Evolutionary conservation across 64 coral and sea anemone genomes (phyloP).

Genomic region (Trachythela sp.): DNA sequence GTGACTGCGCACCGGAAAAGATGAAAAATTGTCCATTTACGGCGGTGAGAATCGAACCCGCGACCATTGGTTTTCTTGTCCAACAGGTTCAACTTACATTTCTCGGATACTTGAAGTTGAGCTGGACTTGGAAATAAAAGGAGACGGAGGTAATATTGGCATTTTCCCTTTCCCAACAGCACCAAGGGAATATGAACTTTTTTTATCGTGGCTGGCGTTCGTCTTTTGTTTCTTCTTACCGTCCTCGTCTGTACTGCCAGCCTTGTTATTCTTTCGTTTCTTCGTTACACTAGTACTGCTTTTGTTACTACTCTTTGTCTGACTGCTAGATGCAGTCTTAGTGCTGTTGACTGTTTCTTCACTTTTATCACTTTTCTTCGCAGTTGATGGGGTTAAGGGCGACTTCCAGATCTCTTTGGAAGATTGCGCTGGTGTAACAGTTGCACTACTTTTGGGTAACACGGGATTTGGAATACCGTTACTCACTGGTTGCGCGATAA

Average conservation of each 20-base stretch:
- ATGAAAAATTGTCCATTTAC: too few relatives aligned
- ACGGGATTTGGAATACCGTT: neutral
- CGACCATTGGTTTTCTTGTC: too few relatives aligned
- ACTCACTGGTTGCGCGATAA: neutral
- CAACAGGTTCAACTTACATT: constrained; percentile 17
- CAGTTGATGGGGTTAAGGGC: neutral
- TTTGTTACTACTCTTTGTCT: neutral
- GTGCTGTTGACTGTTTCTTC: neutral
- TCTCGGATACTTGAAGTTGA: neutral
- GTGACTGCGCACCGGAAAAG: too few relatives aligned
- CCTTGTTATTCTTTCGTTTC: constrained; percentile 10
- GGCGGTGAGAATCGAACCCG: too few relatives aligned
- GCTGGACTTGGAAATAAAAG: neutral
- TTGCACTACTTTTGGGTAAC: neutral
- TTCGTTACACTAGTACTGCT: neutral
- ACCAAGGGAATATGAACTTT: neutral
- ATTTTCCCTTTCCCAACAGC: neutral
- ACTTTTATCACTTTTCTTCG: neutral
- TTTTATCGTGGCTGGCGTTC: neutral
- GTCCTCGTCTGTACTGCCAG: neutral
- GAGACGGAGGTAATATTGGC: neutral
- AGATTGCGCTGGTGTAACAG: neutral
- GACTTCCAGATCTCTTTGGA: neutral
- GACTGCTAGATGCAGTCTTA: neutral
- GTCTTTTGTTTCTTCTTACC: neutral